Base-by-base conservation (phyloP, 2,113 vertebrate genomes). In the Plestiodon gilberti region DNA sequence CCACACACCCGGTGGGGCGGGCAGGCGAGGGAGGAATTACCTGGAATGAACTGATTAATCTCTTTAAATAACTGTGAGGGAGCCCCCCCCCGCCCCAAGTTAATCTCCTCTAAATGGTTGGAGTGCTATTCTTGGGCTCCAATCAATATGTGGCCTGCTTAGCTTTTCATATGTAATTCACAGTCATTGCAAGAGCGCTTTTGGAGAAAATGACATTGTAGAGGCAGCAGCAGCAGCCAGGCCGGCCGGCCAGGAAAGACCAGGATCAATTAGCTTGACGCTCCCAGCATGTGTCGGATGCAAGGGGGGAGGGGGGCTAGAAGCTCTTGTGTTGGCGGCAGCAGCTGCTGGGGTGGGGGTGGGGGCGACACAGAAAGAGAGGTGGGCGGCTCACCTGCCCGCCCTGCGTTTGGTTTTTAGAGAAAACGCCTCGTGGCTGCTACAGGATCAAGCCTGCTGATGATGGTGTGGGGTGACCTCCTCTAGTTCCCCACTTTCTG, bases 101-200 rank as follows among this genome's bases (percentile, higher is more conserved):
- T 96, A 96, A 96, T 96, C 95, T 96, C 86, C 94, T 96, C 92
- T 94, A 94, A 97, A 94, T 93, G 93, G 91, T 90, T 93, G 88
- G 90, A 86, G 91, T 91, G 94, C 95, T 94, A 96, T 95, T 95
- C 84, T 28, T 59, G 86, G 93, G 87, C 93, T 87, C 93, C 83
- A 89, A 95, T 96, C 96, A 95, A 96, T 96, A 94, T 1, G 2
- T 65, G 85, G 86, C 81, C 43, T 48, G 23, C 2, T 87, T 91
- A 69, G 90, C 94, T 92, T 94, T 93, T 93, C 94, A 82, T 93
- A 90, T 93, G 94, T 96, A 92, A 94, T 95, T 95, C 96, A 91
- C 89, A 73, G 94, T 95, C 96, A 96, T 96, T 96, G 94, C 93
- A 93, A 88, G 91, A 91, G 90, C 93, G 86, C 94, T 92, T 93